Base-by-base conservation (phyloP, 2,113 vertebrate genomes). In the Coturnix japonica region DNA sequence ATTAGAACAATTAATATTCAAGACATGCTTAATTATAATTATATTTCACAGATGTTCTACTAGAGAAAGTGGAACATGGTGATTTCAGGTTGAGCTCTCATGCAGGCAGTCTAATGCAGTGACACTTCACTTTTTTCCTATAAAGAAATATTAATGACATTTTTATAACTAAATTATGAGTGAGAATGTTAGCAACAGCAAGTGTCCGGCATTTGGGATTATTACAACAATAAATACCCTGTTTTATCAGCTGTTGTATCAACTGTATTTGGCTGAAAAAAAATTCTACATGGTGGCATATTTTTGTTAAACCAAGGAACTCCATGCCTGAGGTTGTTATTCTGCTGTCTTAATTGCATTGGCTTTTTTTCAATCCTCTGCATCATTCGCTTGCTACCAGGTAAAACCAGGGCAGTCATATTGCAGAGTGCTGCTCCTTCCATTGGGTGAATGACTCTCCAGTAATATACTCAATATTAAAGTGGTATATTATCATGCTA, bases 1-100 rank as follows among this genome's bases (percentile, higher is more conserved):
- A 96, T 84, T 95, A 95, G 83, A 90, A 89, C 87, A 94, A 96
- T 96, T 97, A 97, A 96, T 97, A 98, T 95, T 96, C 94, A 94
- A 95, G 93, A 87, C 3, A 63, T 94, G 72, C 47, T 83, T 96
- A 96, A 96, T 95, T 97, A 94, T 91, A 92, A 96, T 95, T 95
- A 92, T 89, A 91, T 49, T 90, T 92, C 83, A 89, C 91, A 97
- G 91, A 93, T 97, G 94, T 95, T 97, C 65, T 77, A 63, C 11
- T 5, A 33, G 79, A 91, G 88, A 87, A 85, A 94, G 88, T 77
- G 46, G 93, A 88, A 35, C 57, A 31, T 46, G 59, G 51, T 87
- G 61, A 81, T 95, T 95, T 96, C 69, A 90, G 88, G 81, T 87
- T 93, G 89, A 93, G 73, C 73, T 96, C 47, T 69, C 89, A 90